Evolutionary conservation across 2,113 vertebrate species (phyloP), one percentile per base, ranked within the genome.

Genomic region (Petroica traversi): DNA sequence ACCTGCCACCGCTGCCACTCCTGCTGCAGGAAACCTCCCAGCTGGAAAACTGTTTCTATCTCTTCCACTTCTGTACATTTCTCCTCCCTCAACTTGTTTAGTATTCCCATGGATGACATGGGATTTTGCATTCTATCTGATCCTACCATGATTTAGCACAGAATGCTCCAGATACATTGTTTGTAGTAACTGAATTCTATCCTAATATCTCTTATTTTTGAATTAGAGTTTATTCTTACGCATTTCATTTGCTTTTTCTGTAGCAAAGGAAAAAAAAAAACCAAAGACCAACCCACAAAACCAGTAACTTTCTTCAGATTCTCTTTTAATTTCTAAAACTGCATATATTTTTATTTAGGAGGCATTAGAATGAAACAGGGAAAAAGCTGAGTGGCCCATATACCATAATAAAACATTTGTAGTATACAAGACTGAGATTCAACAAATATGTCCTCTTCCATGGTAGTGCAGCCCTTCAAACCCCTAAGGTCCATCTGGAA

Each of bases 1-100:
- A 31, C 26, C 19, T 31, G 51, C 24, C 34, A 19, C 20, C 1
- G 0, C 59, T 4, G 5, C 11, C 55, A 49, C 43, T n/a, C 12
- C 11, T 16, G 73, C 43, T 11, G 29, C 63, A 76, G 54, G 31
- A 28, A 77, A 18, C 22, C 68, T 49, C 8, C n/a, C 52, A 75
- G 46, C 3, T 45, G 34, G 31, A n/a, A 62, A 2, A 19, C 23
- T 20, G 6, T 2, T 48, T 40, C 40, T 34, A 0, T 28, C 36
- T 36, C 33, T 79, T 59, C 31, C 59, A 14, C 11, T 64, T 76
- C 36, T 54, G 41, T 5, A 61, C 5, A 64, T 45, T 64, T 58
- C 45, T 69, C 36, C 40, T 45, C 75, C 2, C 0, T 41, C 28
- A 74, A 34, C 28, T 29, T 74, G 24, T 9, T 74, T 61, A 33